Conservation (phyloP, 2,797 vertebrate species). For the Hippocampus kuda region DNA sequence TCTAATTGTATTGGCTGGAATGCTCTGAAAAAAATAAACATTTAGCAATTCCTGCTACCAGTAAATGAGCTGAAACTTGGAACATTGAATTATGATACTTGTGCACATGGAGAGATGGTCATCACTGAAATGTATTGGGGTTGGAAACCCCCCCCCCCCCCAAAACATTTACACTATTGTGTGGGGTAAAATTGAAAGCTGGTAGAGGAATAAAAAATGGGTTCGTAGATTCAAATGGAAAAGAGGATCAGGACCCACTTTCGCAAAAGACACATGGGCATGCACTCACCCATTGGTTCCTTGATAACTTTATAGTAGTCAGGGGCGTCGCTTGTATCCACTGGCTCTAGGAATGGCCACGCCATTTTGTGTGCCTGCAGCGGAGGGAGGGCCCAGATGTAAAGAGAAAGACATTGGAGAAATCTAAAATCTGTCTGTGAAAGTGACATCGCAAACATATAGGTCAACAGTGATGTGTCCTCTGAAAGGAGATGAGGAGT, state of each 20-base stretch:
- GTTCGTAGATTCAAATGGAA: no score
- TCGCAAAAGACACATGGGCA: neutral
- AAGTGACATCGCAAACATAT: slow-evolving; percentile 58
- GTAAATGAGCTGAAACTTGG: neutral
- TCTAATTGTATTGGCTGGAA: neutral
- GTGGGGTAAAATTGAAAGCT: neutral
- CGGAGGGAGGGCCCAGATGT: slow-evolving; percentile 15
- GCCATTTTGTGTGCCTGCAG: slow-evolving; percentile 93
- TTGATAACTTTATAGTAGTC: slow-evolving; percentile 98
- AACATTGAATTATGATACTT: neutral
- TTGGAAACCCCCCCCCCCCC: neutral
- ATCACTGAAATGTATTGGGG: neutral
- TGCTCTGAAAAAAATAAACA: neutral
- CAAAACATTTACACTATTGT: neutral
- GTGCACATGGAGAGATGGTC: neutral
- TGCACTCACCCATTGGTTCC: slow-evolving; percentile 97
- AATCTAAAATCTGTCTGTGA: slow-evolving; percentile 32
- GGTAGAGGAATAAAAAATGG: neutral
- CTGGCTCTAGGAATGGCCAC: slow-evolving; percentile 95
- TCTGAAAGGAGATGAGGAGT: neutral
- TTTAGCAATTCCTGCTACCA: neutral
- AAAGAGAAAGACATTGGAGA: slow-evolving; percentile 36
- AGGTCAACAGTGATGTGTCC: slow-evolving; percentile 66
- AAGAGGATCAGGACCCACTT: neutral
- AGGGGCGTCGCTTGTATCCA: slow-evolving; percentile 92